Percentiles rank a stretch among this genome's conserved stretches.
These are phyloP conservation scores for Acleris cristana DNA, from an alignment of 2,888 invertebrate genomes.

Conservation along the genomic window DNA sequence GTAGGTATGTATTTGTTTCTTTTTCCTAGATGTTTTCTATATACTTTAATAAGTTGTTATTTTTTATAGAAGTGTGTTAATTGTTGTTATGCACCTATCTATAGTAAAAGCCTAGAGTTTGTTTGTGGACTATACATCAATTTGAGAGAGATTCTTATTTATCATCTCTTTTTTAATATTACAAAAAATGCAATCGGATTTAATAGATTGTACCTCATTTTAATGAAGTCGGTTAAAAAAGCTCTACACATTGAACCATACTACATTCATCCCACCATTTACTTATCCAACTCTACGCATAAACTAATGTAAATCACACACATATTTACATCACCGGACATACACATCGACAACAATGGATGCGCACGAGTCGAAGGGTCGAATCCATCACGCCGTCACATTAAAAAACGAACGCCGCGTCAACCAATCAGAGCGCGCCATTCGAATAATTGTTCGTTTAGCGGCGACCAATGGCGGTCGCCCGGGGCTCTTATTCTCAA, in stretches of 20 bases:
- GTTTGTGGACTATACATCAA: too few species aligned
- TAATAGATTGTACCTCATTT: too few species aligned
- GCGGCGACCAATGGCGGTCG: slow-evolving; percentile 72
- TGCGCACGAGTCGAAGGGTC: slow-evolving; percentile 80
- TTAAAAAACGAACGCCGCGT: slow-evolving; percentile 67
- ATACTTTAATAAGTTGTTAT: too few species aligned
- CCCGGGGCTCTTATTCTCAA: slow-evolving; percentile 70
- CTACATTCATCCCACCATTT: slow-evolving; percentile 1
- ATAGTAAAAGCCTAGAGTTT: too few species aligned
- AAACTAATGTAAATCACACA: slow-evolving; percentile 32
- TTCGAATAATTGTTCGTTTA: slow-evolving; percentile 82
- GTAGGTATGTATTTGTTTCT: too few species aligned
- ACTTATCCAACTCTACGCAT: background rate
- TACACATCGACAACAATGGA: slow-evolving; percentile 46
- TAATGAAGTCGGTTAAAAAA: too few species aligned
- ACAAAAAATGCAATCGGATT: too few species aligned
- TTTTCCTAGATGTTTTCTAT: too few species aligned
- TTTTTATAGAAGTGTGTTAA: too few species aligned
- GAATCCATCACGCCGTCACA: slow-evolving; percentile 79
- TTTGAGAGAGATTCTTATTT: too few species aligned
- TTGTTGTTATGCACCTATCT: too few species aligned
- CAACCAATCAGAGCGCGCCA: slow-evolving; percentile 70
- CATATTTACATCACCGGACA: slow-evolving; percentile 37
- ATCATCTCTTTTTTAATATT: too few species aligned
- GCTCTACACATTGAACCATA: background rate